A percentile compares a stretch with the other conserved stretches of the same genome.
These are phyloP conservation scores for Yponomeuta malinellus DNA, from an alignment of 2,888 invertebrate genomes.

Conservation along the genomic window DNA sequence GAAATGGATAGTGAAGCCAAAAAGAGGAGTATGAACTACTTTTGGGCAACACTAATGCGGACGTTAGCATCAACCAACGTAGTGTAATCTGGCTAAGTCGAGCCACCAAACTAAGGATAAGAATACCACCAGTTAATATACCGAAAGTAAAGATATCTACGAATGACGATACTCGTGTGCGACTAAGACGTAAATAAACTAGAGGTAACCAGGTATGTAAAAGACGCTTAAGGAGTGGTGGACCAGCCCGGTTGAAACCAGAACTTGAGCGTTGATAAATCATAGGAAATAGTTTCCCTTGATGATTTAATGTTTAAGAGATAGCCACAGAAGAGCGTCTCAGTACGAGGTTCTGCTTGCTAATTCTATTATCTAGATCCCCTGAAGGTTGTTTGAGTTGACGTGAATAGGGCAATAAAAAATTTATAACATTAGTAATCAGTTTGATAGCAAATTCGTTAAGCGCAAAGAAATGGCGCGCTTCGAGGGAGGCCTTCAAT, in stretches of 20 bases:
- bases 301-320: neutral
- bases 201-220: neutral
- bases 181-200: neutral
- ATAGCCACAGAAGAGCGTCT: neutral
- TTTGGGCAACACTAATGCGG: neutral
- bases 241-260: neutral
- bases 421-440: too few species aligned
- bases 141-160: neutral
- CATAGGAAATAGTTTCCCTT: neutral
- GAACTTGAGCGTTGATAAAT: neutral
- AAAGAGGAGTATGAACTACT: neutral
- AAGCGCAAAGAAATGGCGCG: too few species aligned
- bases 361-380: neutral
- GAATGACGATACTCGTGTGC: neutral
- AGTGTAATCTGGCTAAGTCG: neutral
- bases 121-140: neutral
- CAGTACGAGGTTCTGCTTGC: neutral
- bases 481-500: too few species aligned
- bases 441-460: too few species aligned
- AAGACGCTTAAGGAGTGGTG: neutral
- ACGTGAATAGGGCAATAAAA: too few species aligned
- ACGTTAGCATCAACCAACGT: neutral
- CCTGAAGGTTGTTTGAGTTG: too few species aligned
- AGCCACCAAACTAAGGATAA: neutral
- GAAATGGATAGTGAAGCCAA: constrained; percentile 10